These are phyloP conservation scores for Blennius ocellaris DNA, from an alignment of 2,113 vertebrate species.

Conservation along the genomic window DNA sequence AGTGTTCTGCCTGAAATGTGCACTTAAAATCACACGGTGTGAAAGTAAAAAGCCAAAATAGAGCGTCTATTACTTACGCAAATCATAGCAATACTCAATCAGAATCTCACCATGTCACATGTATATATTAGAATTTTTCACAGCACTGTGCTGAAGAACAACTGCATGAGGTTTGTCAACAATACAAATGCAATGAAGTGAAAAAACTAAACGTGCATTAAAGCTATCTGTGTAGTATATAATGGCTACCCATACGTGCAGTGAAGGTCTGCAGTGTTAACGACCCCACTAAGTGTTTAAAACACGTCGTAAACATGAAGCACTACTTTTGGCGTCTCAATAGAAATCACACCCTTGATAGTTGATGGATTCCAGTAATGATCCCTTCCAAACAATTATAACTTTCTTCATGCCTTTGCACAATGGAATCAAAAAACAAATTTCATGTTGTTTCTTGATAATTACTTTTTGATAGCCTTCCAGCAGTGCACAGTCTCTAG, in stretches of 20 bases:
- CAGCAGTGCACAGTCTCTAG: conserved; percentile 6
- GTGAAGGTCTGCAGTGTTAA: background rate
- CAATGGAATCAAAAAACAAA: conserved; percentile 25
- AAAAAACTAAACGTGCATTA: no score
- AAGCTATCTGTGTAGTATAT: background rate
- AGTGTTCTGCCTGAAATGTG: background rate
- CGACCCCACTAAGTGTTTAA: conserved; percentile 6
- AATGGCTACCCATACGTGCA: background rate
- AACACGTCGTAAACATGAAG: conserved; percentile 18
- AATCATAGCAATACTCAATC: background rate
- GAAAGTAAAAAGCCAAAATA: conserved; percentile 9
- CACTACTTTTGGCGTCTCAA: conserved; percentile 18
- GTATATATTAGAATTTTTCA: conserved; percentile 13
- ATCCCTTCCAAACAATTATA: conserved; percentile 41
- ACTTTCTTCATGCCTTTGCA: conserved; percentile 24
- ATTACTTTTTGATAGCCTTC: conserved; percentile 47
- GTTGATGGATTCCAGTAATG: conserved; percentile 19
- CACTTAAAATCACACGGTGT: conserved; percentile 13
- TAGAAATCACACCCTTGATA: background rate
- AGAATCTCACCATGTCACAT: background rate
- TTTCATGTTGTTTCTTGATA: conserved; percentile 36
- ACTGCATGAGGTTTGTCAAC: background rate
- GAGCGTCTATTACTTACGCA: conserved; percentile 3
- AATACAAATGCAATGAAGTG: no score
- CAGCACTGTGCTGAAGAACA: conserved; percentile 8